phyloP scores from a whole-genome alignment of 2,113 vertebrate species.

The Notarius lentiginosus region DNA sequence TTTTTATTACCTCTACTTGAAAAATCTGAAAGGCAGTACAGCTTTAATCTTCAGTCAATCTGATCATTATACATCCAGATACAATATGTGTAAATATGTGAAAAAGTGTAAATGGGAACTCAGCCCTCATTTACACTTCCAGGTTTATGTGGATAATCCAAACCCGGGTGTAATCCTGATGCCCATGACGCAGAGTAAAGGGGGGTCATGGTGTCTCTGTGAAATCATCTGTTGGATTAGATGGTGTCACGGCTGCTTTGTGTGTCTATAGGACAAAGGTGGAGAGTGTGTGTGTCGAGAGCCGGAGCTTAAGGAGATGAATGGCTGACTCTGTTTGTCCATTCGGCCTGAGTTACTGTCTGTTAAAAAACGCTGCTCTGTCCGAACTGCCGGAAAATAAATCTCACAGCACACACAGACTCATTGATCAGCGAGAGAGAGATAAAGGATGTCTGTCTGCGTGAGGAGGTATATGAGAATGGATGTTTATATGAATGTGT shows the following conservation, averaged over 20 bases:
- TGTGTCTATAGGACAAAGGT: conserved; percentile 1
- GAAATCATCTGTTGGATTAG: background rate
- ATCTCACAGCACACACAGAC: conserved; percentile 28
- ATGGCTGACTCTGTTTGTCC: conserved; percentile 38
- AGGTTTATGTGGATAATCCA: background rate
- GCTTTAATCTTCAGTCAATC: too few relatives aligned
- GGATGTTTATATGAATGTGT: conserved; percentile 5
- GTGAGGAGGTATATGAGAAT: conserved; percentile 6
- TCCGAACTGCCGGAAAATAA: conserved; percentile 31
- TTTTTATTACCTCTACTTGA: too few relatives aligned
- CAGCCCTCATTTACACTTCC: background rate
- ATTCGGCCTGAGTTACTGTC: conserved; percentile 39
- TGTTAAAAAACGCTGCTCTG: conserved; percentile 26
- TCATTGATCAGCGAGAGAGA: conserved; percentile 38
- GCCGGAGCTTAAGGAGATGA: conserved; percentile 18
- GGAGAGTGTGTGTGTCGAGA: background rate
- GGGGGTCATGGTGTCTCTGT: background rate
- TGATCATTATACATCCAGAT: background rate
- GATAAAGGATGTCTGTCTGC: conserved; percentile 15
- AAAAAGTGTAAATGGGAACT: background rate
- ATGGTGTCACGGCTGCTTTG: background rate
- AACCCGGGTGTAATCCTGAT: background rate
- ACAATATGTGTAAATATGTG: background rate
- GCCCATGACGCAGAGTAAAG: background rate
- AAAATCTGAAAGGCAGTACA: too few relatives aligned